Percentiles rank a stretch among this genome's conserved stretches.
Evolutionary conservation across 2,113 vertebrate genomes (phyloP).

Genomic region (Halichoeres trimaculatus): DNA sequence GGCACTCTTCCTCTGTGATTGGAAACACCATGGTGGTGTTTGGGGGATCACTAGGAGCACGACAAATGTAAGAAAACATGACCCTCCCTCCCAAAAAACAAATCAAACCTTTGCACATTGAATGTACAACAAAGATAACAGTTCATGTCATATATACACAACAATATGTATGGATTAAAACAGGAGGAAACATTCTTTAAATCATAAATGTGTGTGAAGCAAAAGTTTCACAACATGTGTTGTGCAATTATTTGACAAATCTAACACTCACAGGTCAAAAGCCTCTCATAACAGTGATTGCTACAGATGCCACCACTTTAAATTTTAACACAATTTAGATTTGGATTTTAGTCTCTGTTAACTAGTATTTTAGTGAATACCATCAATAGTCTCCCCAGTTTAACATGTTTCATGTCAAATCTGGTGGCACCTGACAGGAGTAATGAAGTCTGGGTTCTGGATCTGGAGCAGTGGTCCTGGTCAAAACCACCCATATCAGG

Average conservation of each 20-base stretch:
- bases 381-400: not conserved
- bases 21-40: constrained; percentile 97
- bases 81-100: too few species aligned
- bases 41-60: constrained; percentile 94
- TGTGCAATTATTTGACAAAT: not conserved
- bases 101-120: not conserved
- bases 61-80: constrained; percentile 91
- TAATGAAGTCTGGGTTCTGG: constrained; percentile 96
- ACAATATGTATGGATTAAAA: not conserved
- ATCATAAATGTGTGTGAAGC: not conserved
- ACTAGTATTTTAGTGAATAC: not conserved
- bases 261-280: not conserved
- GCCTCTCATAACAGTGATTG: too few species aligned
- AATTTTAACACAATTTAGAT: too few species aligned
- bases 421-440: constrained; percentile 85
- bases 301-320: too few species aligned
- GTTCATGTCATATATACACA: not conserved
- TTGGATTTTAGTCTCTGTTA: too few species aligned
- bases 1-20: constrained; percentile 97
- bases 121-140: not conserved
- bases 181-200: not conserved
- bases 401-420: not conserved
- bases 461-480: constrained; percentile 98
- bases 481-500: constrained; percentile 92
- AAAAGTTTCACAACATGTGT: not conserved